Conservation (phyloP, 2,113 vertebrate species). For the Gasterosteus aculeatus region DNA sequence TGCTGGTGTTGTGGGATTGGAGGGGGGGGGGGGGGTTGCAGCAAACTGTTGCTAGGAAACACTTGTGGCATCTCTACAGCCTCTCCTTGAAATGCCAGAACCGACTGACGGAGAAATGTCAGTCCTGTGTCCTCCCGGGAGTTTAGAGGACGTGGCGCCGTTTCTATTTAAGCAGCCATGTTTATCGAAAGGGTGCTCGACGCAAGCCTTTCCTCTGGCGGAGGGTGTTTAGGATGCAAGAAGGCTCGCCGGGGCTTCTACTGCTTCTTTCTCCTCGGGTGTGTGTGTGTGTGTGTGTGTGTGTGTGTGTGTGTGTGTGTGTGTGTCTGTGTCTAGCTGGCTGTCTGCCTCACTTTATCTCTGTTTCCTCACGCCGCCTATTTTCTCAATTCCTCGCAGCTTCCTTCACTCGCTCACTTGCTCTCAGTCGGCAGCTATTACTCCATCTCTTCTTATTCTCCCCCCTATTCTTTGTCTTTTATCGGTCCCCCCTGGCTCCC, state of each 20-base stretch:
- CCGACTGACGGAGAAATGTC: constrained; percentile 68
- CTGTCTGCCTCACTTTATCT: constrained; percentile 5
- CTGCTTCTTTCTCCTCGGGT: constrained; percentile 7
- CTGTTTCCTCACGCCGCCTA: neutral
- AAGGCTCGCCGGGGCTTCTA: constrained; percentile 8
- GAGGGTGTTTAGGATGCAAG: constrained; percentile 39
- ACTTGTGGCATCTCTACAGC: constrained; percentile 80
- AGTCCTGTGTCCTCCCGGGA: constrained; percentile 54
- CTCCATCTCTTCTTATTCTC: constrained; percentile 24
- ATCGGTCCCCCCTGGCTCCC: constrained; percentile 7
- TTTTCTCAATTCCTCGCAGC: neutral
- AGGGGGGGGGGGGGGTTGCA: constrained; percentile 46
- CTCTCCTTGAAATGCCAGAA: constrained; percentile 72
- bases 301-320: constrained; percentile 14
- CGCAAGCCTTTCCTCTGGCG: constrained; percentile 34
- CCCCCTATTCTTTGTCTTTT: constrained; percentile 29
- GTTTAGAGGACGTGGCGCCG: constrained; percentile 48
- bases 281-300: constrained; percentile 19
- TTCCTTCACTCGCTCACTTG: neutral
- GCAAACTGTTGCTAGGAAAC: constrained; percentile 84
- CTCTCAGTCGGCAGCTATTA: constrained; percentile 14
- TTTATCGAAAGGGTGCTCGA: constrained; percentile 59
- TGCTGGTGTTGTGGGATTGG: neutral
- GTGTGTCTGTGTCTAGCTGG: constrained; percentile 10
- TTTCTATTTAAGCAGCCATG: constrained; percentile 60